Percentiles rank a stretch among this genome's conserved stretches.
phyloP scores from a whole-genome alignment of 2,113 vertebrate species.

The Mobula birostris region DNA sequence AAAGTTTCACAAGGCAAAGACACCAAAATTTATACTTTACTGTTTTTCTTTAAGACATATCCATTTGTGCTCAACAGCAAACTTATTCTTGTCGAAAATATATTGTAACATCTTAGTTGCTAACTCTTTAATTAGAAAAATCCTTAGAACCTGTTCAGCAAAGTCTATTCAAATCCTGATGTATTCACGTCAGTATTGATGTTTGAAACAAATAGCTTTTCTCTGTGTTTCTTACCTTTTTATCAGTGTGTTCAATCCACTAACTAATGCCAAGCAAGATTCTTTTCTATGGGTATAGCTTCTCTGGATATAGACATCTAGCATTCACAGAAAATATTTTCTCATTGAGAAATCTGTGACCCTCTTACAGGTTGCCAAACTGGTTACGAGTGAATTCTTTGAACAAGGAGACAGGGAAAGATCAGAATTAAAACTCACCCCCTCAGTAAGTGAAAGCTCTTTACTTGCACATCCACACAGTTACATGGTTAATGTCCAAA shows the following conservation, averaged over 20 bases:
- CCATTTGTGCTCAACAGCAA: background rate
- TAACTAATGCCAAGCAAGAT: background rate
- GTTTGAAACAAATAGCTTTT: background rate
- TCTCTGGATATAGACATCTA: background rate
- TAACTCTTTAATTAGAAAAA: background rate
- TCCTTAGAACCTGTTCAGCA: background rate
- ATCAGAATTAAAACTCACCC: conserved; percentile 90
- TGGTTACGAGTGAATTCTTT: conserved; percentile 97
- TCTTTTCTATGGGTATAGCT: background rate
- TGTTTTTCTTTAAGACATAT: background rate
- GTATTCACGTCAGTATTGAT: background rate
- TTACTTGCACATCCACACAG: background rate
- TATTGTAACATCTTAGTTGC: background rate
- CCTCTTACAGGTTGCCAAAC: conserved; percentile 79
- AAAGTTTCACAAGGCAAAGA: background rate
- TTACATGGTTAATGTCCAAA: background rate
- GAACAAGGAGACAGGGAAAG: conserved; percentile 97
- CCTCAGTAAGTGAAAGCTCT: conserved; percentile 72
- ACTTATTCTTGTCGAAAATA: background rate
- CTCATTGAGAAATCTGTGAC: background rate
- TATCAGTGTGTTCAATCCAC: background rate
- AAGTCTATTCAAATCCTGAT: background rate
- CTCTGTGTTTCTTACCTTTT: background rate
- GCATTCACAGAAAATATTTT: background rate
- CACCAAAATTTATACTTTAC: background rate